Evolutionary conservation across 2,888 invertebrate genomes (phyloP), one percentile per base, ranked within the genome.

Genomic region (Lottia gigantea): DNA sequence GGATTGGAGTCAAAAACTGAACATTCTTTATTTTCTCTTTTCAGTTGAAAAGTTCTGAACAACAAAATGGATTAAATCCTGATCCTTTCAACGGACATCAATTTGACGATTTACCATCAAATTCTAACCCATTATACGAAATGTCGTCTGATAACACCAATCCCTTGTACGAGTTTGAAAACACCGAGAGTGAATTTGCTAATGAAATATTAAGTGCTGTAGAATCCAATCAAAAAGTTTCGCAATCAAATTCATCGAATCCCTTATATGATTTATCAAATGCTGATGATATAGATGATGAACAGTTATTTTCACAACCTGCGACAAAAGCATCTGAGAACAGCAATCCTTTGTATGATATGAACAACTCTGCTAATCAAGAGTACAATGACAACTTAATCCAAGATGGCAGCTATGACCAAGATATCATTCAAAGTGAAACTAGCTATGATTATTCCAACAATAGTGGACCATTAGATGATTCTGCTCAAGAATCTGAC

Each of bases 71-170:
- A 12, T 55, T 55, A 23, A 55, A 55, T 23, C 19, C 19, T 23
- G 55, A 55, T 23, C 55, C 55, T 23, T 55, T 55, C 4, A 55
- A 55, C 55, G 55, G 55, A 23, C 55, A 55, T 23, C 55, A 55
- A 4, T 55, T 55, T 55, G 55, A 55, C 19, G 55, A 55, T 55
- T 14, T 23, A 19, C 55, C 55, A 12, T 55, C 55, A 3, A 55
- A 55, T 23, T 23, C 55, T 23, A 55, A 55, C 23, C 55, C 55
- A 11, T 4, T 55, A 1, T 55, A 55, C 55, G 55, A 55, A 14
- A 55, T 55, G 55, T 55, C 55, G 23, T 55, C 55, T 3, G 55
- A 55, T 23, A 55, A 55, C 23, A 19, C 55, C 19, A 55, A 55
- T 23, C 55, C 55, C 19, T 23, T 55, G 14, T 55, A 23, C 8